Percentiles rank a stretch among this genome's conserved stretches.
Evolutionary conservation across 2,113 vertebrate genomes (phyloP).

Genomic region (Carlito syrichta): DNA sequence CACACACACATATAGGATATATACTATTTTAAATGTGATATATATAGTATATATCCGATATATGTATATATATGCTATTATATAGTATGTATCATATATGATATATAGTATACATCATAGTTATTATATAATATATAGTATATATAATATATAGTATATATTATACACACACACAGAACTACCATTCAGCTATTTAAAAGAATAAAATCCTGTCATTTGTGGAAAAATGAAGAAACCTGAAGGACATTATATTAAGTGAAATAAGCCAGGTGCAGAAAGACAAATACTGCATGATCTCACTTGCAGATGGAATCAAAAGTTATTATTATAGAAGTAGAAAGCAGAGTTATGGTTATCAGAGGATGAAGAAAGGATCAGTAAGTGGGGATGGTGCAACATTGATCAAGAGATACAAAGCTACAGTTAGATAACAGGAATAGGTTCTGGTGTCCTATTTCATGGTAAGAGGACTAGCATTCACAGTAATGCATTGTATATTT

Average conservation of each 20-base stretch:
- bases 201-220: not conserved
- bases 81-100: no score
- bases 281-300: not conserved
- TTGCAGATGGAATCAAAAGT: not conserved
- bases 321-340: not conserved
- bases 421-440: not conserved
- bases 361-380: not conserved
- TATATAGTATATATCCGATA: no score
- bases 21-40: no score
- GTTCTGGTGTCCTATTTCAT: not conserved
- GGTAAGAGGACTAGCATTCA: not conserved
- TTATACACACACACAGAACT: not conserved
- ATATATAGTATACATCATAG: no score
- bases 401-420: not conserved
- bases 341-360: not conserved
- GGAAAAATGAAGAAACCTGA: not conserved
- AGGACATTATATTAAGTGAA: not conserved
- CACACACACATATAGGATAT: not conserved
- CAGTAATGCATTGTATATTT: not conserved
- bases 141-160: no score
- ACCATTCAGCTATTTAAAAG: not conserved
- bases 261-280: not conserved
- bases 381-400: not conserved
- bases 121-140: no score
- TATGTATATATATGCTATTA: no score